Percentiles rank a stretch among this genome's conserved stretches.
Evolutionary conservation across 2,888 invertebrate genomes (phyloP).

Genomic region (Abrostola triplasia): DNA sequence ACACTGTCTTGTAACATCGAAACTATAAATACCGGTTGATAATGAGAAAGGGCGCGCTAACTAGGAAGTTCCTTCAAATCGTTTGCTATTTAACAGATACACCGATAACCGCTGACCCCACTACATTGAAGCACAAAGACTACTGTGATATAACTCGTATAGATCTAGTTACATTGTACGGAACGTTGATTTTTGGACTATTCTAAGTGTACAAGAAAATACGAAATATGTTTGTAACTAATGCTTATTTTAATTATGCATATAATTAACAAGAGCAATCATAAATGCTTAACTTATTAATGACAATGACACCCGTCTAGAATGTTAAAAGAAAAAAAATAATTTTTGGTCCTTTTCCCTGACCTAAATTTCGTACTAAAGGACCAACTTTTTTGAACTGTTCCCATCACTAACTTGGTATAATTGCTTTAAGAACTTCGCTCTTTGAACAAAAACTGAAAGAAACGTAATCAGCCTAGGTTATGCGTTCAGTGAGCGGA

Average conservation of each 20-base stretch:
- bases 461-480: constrained; percentile 1
- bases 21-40: constrained; percentile 7
- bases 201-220: neutral
- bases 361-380: neutral
- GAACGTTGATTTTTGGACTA: neutral
- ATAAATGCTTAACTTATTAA: too few species aligned
- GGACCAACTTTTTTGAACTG: neutral
- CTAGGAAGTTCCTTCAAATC: constrained; percentile 40
- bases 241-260: too few species aligned
- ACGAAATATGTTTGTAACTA: too few species aligned
- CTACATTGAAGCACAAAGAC: constrained; percentile 40
- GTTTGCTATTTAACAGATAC: constrained; percentile 13
- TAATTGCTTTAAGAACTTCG: neutral
- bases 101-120: constrained; percentile 38
- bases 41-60: constrained; percentile 32
- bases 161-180: neutral
- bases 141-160: constrained; percentile 11
- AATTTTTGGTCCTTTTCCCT: neutral
- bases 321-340: neutral
- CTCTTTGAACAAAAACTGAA: neutral
- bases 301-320: too few species aligned
- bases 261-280: too few species aligned
- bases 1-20: neutral
- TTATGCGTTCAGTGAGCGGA: constrained; percentile 26
- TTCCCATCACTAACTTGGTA: too few species aligned